Base-by-base conservation (phyloP, 2,888 invertebrate species). In the Halictus ligatus region DNA sequence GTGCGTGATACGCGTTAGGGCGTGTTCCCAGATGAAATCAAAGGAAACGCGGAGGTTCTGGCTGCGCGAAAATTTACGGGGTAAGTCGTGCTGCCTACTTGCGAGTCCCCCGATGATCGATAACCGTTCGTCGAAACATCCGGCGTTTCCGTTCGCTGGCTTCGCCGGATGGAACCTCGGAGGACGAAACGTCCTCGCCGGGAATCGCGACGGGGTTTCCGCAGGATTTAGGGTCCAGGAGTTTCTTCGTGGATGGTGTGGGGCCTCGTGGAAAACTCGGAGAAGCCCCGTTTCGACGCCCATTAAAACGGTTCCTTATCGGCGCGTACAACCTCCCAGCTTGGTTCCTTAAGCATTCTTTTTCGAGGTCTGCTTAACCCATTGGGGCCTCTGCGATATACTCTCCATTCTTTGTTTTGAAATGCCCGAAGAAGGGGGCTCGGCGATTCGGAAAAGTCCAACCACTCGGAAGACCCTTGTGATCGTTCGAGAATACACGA, bases 241-340 rank as follows among this genome's bases (percentile, higher is more conserved):
- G 75, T 54, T 75, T 69, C 82, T 71, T 71, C 74, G 78, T 75
- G 40, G 81, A 43, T 50, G 71, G 76, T 15, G 29, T 15, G 50
- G 58, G 60, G 18, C 13, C 64, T 60, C 67, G 58, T 84, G 35
- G 83, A 86, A 83, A 83, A 75, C 75, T 75, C 69, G 74, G 48
- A 76, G 29, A 87, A 89, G 83, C 83, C 80, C 88, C 82, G 87
- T 86, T 88, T 82, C 83, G 50, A 78, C 78, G 75, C 85, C 81
- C 88, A 91, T 92, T 90, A 91, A 87, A 88, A 86, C 85, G 86
- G 21, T 54, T 81, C 71, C 89, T 92, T 92, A 91, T 92, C 91
- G 86, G 60, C 81, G 80, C 75, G 85, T 29, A 83, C 54, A 54
- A 81, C 87, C 90, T 88, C 89, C 88, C 83, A 81, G 76, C 78